A percentile compares a stretch with the other conserved stretches of the same genome.
These are phyloP conservation scores for Cremastobaeus sp. DNA, from an alignment of 2,888 invertebrate genomes.

Conservation along the genomic window DNA sequence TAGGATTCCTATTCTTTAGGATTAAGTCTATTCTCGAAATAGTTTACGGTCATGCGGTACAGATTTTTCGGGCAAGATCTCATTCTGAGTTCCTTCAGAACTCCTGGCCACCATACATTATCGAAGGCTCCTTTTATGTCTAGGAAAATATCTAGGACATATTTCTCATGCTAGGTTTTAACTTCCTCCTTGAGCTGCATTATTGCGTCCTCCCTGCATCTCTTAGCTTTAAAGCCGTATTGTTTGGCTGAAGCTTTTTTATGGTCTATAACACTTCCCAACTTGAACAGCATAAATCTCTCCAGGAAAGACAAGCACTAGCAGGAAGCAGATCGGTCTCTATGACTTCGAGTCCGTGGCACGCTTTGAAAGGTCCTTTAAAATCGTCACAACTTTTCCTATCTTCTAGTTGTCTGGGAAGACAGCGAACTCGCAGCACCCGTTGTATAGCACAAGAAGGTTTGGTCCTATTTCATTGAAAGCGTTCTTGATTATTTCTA, in stretches of 20 bases:
- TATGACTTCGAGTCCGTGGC: constrained; percentile 26
- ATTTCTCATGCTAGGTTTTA: background rate
- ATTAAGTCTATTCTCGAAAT: constrained; percentile 22
- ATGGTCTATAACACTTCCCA: no score
- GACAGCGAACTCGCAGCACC: background rate
- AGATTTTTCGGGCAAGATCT: constrained; percentile 25
- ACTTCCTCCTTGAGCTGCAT: background rate
- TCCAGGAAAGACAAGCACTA: constrained; percentile 41
- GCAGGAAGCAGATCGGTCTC: constrained; percentile 47
- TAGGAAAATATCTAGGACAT: constrained; percentile 20
- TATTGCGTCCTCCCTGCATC: constrained; percentile 35
- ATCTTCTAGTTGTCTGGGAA: constrained; percentile 42
- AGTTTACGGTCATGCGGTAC: constrained; percentile 1
- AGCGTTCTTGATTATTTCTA: constrained; percentile 3
- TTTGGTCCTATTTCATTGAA: background rate
- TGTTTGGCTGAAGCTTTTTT: constrained; percentile 3
- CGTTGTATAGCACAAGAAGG: constrained; percentile 4
- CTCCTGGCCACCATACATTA: constrained; percentile 32
- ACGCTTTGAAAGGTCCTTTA: constrained; percentile 26
- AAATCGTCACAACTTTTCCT: constrained; percentile 5
- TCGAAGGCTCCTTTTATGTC: constrained; percentile 40
- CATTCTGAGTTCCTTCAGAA: constrained; percentile 8
- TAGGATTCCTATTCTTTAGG: no score
- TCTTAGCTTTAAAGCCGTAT: constrained; percentile 2
- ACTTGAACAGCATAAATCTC: constrained; percentile 9